Conservation (phyloP, 2,797 vertebrate species). For the Nannoperca obscura region DNA sequence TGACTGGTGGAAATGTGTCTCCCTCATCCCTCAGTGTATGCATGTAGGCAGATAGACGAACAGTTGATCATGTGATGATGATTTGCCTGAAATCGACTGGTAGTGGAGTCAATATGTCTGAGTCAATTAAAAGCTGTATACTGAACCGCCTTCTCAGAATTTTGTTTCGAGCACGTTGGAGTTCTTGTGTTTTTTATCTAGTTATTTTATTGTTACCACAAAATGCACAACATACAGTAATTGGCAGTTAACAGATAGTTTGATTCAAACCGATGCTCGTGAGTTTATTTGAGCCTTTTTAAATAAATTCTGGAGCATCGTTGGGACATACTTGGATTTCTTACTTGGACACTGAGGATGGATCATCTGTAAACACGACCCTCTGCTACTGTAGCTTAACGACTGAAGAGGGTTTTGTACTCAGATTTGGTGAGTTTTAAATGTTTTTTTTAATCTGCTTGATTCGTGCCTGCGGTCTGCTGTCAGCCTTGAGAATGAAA, state of each 20-base stretch:
- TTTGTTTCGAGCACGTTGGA: conserved; percentile 7
- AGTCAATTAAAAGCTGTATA: conserved; percentile 49
- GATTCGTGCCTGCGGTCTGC: conserved; percentile 44
- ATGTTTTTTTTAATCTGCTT: conserved; percentile 38
- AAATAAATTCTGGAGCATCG: neutral
- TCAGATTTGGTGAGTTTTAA: conserved; percentile 70
- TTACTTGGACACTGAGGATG: conserved; percentile 55
- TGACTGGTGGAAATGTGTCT: neutral
- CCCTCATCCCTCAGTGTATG: neutral
- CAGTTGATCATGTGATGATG: neutral
- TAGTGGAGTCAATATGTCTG: neutral
- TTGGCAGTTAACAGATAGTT: neutral
- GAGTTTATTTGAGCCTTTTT: conserved; percentile 20
- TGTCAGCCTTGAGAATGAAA: neutral
- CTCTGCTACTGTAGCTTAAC: conserved; percentile 36
- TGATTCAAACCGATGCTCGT: neutral
- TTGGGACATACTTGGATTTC: conserved; percentile 9
- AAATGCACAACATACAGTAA: neutral
- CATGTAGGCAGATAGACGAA: neutral
- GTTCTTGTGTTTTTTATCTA: neutral
- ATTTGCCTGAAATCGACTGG: neutral
- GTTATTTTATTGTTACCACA: neutral
- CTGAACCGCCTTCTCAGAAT: conserved; percentile 16
- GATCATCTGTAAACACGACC: conserved; percentile 32
- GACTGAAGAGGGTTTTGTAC: conserved; percentile 32